Percentiles rank a stretch among this genome's conserved stretches.
Evolutionary conservation across 1,140 invertebrate genomes (phyloP).

Genomic region (Arion vulgaris): DNA sequence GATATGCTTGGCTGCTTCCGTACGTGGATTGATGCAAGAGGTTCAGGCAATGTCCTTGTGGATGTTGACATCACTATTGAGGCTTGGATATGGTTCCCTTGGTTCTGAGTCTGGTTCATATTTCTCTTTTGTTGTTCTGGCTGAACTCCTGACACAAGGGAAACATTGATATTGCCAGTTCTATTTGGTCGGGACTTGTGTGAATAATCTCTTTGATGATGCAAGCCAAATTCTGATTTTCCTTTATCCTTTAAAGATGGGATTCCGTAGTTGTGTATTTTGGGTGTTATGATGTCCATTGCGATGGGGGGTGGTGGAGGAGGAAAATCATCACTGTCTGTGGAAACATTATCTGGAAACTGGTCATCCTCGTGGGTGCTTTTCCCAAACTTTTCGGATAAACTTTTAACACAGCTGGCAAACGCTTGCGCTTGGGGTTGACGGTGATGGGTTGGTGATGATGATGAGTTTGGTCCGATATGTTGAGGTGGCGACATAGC

Average conservation of each 20-base stretch:
- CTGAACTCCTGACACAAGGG: not conserved
- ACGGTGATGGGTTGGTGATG: not conserved
- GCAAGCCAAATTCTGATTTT: conserved; percentile 26
- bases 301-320: conserved; percentile 73
- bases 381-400: conserved; percentile 71
- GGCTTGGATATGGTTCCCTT: not conserved
- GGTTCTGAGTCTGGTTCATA: not conserved
- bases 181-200: not conserved
- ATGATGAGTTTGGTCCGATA: not conserved
- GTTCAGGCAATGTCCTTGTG: not conserved
- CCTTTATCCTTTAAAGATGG: conserved; percentile 38
- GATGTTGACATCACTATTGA: not conserved
- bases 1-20: not conserved
- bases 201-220: not conserved
- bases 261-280: conserved; percentile 68
- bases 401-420: conserved; percentile 73
- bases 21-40: not conserved
- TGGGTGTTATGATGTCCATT: conserved; percentile 69
- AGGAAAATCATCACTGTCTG: conserved; percentile 72
- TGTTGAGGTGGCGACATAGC: not conserved
- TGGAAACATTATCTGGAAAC: conserved; percentile 51
- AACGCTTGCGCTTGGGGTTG: conserved; percentile 61
- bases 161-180: not conserved
- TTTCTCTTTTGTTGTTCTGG: not conserved
- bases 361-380: conserved; percentile 49